Evolutionary conservation across 2,113 vertebrate genomes (phyloP), one percentile per base, ranked within the genome.

Genomic region (Cyphomyrus plagiostoma): DNA sequence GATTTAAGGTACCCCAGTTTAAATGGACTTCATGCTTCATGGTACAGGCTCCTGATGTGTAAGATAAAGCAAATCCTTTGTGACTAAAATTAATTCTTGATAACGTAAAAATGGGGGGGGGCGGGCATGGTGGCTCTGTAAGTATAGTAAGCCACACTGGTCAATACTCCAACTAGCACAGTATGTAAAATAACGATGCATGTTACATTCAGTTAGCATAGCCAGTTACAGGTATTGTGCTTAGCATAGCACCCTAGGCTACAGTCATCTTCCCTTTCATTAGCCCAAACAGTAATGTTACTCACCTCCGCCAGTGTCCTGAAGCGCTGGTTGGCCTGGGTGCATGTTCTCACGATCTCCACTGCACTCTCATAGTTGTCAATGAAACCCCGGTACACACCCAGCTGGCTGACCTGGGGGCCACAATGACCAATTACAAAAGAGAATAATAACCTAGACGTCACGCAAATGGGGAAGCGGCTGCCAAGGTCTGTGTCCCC

Each of bases 351-450:
- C 26, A 96, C 95, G 0, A 95, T 93, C 53, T 94, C 90, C 17
- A 95, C 90, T 0, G 96, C 96, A 3, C 93, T 92, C 84, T 94
- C 92, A 0, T 96, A 96, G 92, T 96, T 96, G 89, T 92, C 92
- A 23, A 96, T 95, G 89, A 96, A 96, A 53, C 95, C 96, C 0
- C 95, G 92, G 1, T 96, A 96, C 45, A 95, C 89, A 30, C 95
- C 91, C 9, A 96, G 91, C 89, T 96, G 95, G 91, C 93, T 96
- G 17, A 96, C 94, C 96, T 96, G 91, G 4, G 42, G 9, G 50
- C 49, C 77, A 89, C 46, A 88, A 30, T 17, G 23, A 86, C 85
- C 49, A 42, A 62, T 46, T 39, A 89, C 30, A 62, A 50, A 58
- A 6, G n/a, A 49, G 3, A 23, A 23, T 3, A 39, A 45, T 3